phyloP scores from a whole-genome alignment of 2,113 vertebrate species.

The human region GRCh38 chr1:87019001-87019500 shows the following conservation, averaged over 20 bases:
- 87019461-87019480: conserved; percentile 12
- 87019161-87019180: neutral
- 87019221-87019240: conserved; percentile 24
- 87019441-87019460: neutral
- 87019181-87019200: neutral
- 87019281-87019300: neutral
- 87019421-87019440: neutral
- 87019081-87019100: conserved; percentile 4
- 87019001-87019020: neutral
- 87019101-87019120: neutral
- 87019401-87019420: neutral
- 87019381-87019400: neutral
- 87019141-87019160: conserved; percentile 32
- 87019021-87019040: conserved; percentile 9
- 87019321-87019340: conserved; percentile 7
- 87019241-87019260: neutral
- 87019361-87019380: neutral
- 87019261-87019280: neutral
- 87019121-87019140: neutral
- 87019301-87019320: neutral
- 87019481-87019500: conserved; percentile 43
- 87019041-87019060: conserved; percentile 39
- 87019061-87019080: neutral
- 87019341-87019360: neutral
- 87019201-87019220: neutral